A percentile compares a stretch with the other conserved stretches of the same genome.
phyloP scores from a whole-genome alignment of 2,888 invertebrate genomes.

The Caenorhabditis doughertyi region DNA sequence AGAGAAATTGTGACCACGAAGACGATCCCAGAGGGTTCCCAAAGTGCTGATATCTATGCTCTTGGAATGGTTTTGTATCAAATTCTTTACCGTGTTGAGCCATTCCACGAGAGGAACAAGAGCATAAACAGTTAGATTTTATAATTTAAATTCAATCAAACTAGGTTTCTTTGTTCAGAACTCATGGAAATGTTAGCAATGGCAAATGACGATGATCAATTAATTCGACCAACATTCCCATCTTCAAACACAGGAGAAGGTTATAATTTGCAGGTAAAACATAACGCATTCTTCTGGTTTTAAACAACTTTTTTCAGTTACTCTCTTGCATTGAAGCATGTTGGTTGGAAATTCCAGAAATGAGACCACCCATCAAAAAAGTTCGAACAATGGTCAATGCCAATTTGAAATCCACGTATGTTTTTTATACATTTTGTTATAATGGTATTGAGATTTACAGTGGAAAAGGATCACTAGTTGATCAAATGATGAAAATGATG shows the following conservation, averaged over 20 bases:
- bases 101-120: conserved; percentile 79
- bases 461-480: conserved; percentile 80
- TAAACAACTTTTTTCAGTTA: conserved; percentile 72
- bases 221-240: conserved; percentile 81
- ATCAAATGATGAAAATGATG: conserved; percentile 83
- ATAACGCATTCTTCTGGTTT: no score
- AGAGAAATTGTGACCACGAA: conserved; percentile 79
- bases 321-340: conserved; percentile 81
- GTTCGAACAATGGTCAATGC: conserved; percentile 79
- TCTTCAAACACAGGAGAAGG: conserved; percentile 73
- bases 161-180: conserved; percentile 64
- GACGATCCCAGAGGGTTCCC: conserved; percentile 76
- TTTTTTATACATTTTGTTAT: background rate
- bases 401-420: conserved; percentile 79
- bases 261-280: conserved; percentile 78
- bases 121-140: conserved; percentile 73
- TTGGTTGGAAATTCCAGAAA: conserved; percentile 82
- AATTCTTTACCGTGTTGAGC: conserved; percentile 80
- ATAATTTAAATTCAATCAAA: no score
- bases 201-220: conserved; percentile 80
- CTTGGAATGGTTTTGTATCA: conserved; percentile 81
- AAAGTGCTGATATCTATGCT: conserved; percentile 78
- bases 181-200: conserved; percentile 81
- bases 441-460: conserved; percentile 56
- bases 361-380: conserved; percentile 80